These are phyloP conservation scores for Thymallus thymallus DNA, from an alignment of 2,113 vertebrate species.

Conservation along the genomic window DNA sequence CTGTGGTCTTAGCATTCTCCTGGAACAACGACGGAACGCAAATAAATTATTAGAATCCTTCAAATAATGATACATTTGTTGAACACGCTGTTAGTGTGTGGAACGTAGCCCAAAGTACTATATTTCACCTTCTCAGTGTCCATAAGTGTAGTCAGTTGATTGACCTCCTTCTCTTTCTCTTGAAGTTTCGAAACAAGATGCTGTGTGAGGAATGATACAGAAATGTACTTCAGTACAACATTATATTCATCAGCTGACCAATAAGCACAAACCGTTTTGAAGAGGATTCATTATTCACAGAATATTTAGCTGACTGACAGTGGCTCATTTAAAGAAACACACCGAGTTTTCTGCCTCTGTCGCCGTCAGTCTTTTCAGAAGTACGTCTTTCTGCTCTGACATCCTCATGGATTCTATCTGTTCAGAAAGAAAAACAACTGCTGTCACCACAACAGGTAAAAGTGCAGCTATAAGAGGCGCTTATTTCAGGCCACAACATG, in stretches of 20 bases:
- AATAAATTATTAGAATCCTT: too few relatives aligned
- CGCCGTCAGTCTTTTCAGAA: constrained; percentile 80
- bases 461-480: neutral
- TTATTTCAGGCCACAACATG: too few relatives aligned
- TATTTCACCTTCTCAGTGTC: constrained; percentile 83
- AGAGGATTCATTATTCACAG: too few relatives aligned
- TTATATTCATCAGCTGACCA: too few relatives aligned
- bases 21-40: constrained; percentile 44
- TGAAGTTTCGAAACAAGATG: constrained; percentile 80
- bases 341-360: constrained; percentile 85
- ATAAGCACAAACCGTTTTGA: too few relatives aligned
- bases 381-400: constrained; percentile 74
- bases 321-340: constrained; percentile 37
- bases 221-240: too few relatives aligned
- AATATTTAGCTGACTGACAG: neutral
- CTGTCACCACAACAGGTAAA: constrained; percentile 18
- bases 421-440: neutral
- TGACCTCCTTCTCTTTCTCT: constrained; percentile 81
- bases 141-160: constrained; percentile 72
- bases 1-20: constrained; percentile 78
- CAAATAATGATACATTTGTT: neutral
- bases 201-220: constrained; percentile 57
- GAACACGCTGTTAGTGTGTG: neutral
- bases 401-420: constrained; percentile 76
- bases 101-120: too few relatives aligned